Evolutionary conservation across 2,113 vertebrate species (phyloP).

Genomic region (Jacana jacana): DNA sequence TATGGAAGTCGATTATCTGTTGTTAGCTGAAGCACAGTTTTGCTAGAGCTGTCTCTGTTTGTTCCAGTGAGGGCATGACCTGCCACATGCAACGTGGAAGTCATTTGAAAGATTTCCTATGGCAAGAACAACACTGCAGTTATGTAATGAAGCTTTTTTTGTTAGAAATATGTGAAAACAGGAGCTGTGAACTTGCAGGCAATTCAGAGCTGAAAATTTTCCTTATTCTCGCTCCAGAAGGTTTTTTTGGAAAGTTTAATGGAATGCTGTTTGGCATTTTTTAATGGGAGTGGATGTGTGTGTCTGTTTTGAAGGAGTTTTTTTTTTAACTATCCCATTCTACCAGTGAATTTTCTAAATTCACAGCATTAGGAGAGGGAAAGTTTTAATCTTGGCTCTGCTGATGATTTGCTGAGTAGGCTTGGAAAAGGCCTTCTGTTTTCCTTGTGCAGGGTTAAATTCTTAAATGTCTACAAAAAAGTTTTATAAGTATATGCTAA

Average conservation of each 20-base stretch:
- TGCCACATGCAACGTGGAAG: constrained; percentile 26
- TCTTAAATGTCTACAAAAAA: not conserved
- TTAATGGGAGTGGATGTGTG: not conserved
- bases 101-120: not conserved
- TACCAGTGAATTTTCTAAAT: not conserved
- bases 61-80: not conserved
- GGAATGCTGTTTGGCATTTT: not conserved
- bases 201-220: not conserved
- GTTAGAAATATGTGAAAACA: constrained; percentile 29
- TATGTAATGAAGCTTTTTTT: not conserved
- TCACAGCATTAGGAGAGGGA: not conserved
- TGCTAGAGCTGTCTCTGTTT: not conserved
- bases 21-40: not conserved
- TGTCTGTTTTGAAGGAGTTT: not conserved
- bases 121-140: not conserved
- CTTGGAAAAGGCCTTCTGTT: not conserved
- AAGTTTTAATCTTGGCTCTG: not conserved
- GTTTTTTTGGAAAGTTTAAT: not conserved
- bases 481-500: not conserved
- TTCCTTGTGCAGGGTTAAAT: not conserved
- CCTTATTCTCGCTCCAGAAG: not conserved
- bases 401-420: not conserved
- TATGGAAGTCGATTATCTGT: not conserved
- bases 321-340: not conserved
- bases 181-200: constrained; percentile 41